Conservation (phyloP, 1,140 invertebrate genomes). For the Bursaphelenchus mucronatus region DNA sequence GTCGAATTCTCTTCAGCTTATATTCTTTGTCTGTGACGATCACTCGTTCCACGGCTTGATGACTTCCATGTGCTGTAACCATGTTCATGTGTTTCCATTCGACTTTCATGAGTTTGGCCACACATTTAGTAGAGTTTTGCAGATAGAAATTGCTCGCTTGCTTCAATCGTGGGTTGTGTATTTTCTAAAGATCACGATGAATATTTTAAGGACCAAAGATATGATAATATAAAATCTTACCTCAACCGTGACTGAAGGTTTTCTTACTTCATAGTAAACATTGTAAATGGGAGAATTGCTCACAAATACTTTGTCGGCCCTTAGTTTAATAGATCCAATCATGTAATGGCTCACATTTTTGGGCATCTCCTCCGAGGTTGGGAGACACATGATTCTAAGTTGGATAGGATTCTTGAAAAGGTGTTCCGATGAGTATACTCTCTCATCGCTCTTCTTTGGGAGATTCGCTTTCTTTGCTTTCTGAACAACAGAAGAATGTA, state of each 20-base stretch:
- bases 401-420: no score
- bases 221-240: conserved; percentile 17
- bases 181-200: not conserved
- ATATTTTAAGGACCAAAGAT: not conserved
- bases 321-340: conserved; percentile 13
- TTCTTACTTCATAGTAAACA: conserved; percentile 31
- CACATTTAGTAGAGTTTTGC: conserved; percentile 3
- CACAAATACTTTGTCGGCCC: conserved; percentile 18
- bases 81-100: conserved; percentile 28
- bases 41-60: conserved; percentile 26
- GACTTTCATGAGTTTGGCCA: conserved; percentile 19
- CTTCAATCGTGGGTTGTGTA: conserved; percentile 10
- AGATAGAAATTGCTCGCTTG: conserved; percentile 20
- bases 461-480: no score
- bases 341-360: conserved; percentile 20
- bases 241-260: conserved; percentile 19
- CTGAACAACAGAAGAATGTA: no score
- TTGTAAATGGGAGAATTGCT: conserved; percentile 24
- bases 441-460: no score
- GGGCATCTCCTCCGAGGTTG: conserved; percentile 3
- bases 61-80: conserved; percentile 24
- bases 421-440: no score
- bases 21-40: conserved; percentile 5
- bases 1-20: conserved; percentile 21
- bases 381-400: no score